phyloP scores from a whole-genome alignment of 2,888 invertebrate genomes.

The Cantharis rustica region DNA sequence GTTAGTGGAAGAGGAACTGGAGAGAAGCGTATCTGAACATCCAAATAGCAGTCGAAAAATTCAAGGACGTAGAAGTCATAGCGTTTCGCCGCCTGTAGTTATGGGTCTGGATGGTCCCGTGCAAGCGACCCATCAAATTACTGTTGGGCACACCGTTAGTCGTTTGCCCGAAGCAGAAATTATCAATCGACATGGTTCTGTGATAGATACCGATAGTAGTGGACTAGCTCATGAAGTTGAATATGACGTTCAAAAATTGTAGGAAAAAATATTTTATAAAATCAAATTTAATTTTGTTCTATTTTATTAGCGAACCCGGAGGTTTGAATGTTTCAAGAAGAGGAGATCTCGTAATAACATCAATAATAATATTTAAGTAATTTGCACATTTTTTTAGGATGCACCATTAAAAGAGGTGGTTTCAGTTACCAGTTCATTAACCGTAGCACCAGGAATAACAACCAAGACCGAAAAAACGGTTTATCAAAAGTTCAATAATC shows the following conservation, averaged over 20 bases:
- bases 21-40: neutral
- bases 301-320: slow-evolving; percentile 5
- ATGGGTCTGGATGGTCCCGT: slow-evolving; percentile 42
- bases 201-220: slow-evolving; percentile 30
- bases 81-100: slow-evolving; percentile 26
- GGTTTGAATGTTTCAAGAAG: neutral
- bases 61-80: slow-evolving; percentile 5
- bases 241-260: slow-evolving; percentile 43
- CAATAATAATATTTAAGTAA: neutral
- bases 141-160: slow-evolving; percentile 44
- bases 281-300: neutral
- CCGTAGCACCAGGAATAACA: slow-evolving; percentile 27
- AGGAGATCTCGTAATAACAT: neutral
- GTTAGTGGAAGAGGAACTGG: slow-evolving; percentile 4
- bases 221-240: slow-evolving; percentile 37
- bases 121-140: slow-evolving; percentile 40
- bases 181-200: slow-evolving; percentile 29
- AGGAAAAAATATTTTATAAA: slow-evolving; percentile 21
- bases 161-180: slow-evolving; percentile 40
- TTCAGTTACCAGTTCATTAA: slow-evolving; percentile 28
- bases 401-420: slow-evolving; percentile 31
- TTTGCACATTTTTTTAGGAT: slow-evolving; percentile 11
- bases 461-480: slow-evolving; percentile 29
- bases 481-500: slow-evolving; percentile 28
- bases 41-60: slow-evolving; percentile 13